These are phyloP conservation scores for Gambusia affinis DNA, from an alignment of 2,113 vertebrate species.

Conservation along the genomic window DNA sequence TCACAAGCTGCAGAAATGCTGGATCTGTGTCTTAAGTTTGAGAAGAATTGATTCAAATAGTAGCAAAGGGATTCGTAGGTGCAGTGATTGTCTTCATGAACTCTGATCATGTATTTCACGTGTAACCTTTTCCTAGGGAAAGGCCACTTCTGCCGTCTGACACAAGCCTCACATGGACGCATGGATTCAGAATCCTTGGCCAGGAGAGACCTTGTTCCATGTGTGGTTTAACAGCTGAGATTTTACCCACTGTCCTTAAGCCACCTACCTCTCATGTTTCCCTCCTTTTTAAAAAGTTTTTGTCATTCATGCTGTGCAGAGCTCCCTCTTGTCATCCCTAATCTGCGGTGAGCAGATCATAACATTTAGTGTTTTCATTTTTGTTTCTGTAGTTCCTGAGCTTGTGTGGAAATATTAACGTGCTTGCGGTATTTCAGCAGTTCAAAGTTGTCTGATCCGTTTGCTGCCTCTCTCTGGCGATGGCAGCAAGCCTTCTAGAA, in stretches of 20 bases:
- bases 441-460: slow-evolving; percentile 50
- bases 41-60: neutral
- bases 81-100: neutral
- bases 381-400: slow-evolving; percentile 25
- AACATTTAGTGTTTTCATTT: neutral
- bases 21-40: neutral
- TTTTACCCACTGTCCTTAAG: no score
- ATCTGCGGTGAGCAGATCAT: slow-evolving; percentile 1
- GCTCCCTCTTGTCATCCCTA: no score
- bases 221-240: no score
- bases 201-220: no score
- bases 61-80: neutral
- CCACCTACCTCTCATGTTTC: no score
- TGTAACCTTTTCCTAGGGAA: neutral
- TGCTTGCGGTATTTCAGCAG: slow-evolving; percentile 14
- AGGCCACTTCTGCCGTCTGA: neutral
- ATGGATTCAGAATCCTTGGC: no score
- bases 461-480: slow-evolving; percentile 9
- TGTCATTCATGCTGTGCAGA: neutral
- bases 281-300: no score
- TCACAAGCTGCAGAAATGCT: neutral
- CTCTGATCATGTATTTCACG: neutral
- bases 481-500: slow-evolving; percentile 28
- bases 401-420: slow-evolving; percentile 8
- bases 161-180: no score